Evolutionary conservation across 2,113 vertebrate genomes (phyloP), one percentile per base, ranked within the genome.

Genomic region (Sminthopsis crassicaudata): DNA sequence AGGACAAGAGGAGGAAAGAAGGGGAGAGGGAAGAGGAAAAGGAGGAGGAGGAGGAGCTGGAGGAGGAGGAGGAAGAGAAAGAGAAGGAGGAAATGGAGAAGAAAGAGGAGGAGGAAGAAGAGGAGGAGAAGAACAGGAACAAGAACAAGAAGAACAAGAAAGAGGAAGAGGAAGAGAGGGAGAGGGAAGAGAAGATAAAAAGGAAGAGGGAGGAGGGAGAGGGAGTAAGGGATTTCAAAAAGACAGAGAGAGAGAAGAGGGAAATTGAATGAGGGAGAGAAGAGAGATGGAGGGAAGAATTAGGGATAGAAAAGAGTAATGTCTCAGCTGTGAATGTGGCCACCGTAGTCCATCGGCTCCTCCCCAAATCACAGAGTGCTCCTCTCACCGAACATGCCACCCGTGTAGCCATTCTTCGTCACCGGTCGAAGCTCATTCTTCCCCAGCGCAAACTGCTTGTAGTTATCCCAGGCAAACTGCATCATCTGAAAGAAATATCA

Each of bases 391-490:
- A 99, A 99, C 99, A 99, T 99, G 98, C 98, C 99, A 67, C 99
- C 99, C 7, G 99, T 98, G 95, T 99, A 99, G 92, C 99, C 99
- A 0, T 99, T 99, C 97, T 95, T 99, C 0, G 99, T 99, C 96
- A 99, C 98, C 0, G 99, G 99, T 46, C 99, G 99, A 60, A 99
- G 99, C 97, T 99, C 99, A 0, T 99, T 99, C 91, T 99, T 99
- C 0, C 99, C 99, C 98, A 99, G 99, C 2, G 99, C 99, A 0
- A 99, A 99, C 10, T 46, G 99, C 96, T 98, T 99, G 98, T 99
- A 99, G 99, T 99, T 99, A 96, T 99, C 99, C 99, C 99, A 99
- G 97, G 99, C 99, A 42, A 99, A 99, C 97, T 99, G 99, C 99
- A 99, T 99, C 99, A 99, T 99, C 99, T 99, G 98, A 0, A 42